phyloP scores from a whole-genome alignment of 2,797 vertebrate genomes.

The Diceros bicornis region DNA sequence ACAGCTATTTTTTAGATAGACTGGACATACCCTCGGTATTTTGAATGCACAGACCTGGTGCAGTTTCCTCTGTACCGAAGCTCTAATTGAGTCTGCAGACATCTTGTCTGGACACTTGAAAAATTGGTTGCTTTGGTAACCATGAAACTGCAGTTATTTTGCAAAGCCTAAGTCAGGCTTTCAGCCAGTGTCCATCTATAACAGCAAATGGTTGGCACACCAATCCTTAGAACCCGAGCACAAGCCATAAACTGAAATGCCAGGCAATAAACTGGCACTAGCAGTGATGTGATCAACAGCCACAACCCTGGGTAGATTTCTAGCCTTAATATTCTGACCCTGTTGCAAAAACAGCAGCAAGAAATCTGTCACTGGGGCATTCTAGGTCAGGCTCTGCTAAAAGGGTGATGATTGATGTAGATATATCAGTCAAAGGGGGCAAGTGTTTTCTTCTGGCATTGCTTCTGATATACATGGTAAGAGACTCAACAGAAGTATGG shows the following conservation, averaged over 20 bases:
- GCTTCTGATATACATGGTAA: neutral
- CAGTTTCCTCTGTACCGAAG: neutral
- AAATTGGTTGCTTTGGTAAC: constrained; percentile 43
- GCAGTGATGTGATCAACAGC: neutral
- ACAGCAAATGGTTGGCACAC: neutral
- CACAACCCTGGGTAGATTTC: neutral
- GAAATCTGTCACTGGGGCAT: constrained; percentile 25
- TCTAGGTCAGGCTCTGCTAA: constrained; percentile 36
- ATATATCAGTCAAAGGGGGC: neutral
- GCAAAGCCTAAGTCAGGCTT: constrained; percentile 20
- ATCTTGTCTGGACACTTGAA: constrained; percentile 43
- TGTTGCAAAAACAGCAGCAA: neutral
- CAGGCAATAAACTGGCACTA: neutral
- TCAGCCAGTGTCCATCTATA: neutral
- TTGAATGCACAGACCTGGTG: neutral
- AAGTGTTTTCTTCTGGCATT: neutral
- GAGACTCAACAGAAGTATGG: constrained; percentile 49
- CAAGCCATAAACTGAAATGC: neutral
- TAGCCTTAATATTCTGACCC: constrained; percentile 2
- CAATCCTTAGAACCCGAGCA: neutral
- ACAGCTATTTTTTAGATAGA: neutral
- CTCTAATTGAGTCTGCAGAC: neutral
- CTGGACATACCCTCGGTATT: neutral
- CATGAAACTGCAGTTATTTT: constrained; percentile 61
- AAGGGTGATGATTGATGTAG: neutral